A percentile compares a stretch with the other conserved stretches of the same genome.
phyloP scores from a whole-genome alignment of 2,113 vertebrate genomes.

The Odontophorus gujanensis region DNA sequence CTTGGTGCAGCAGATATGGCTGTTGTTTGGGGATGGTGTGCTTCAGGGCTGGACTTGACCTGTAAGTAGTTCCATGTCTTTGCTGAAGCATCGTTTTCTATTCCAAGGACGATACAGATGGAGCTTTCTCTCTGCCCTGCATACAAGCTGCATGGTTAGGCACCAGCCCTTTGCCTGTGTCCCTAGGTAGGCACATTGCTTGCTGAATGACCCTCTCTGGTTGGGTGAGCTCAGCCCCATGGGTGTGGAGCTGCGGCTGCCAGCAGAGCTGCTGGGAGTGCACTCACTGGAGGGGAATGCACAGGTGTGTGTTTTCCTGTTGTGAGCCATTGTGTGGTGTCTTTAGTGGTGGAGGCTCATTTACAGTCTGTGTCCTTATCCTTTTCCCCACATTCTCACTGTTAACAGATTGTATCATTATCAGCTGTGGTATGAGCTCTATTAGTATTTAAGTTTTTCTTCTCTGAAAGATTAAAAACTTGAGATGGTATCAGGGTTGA shows the following conservation, averaged over 20 bases:
- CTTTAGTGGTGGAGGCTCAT: not conserved
- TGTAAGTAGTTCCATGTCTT: not conserved
- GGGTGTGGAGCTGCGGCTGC: not conserved
- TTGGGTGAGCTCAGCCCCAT: not conserved
- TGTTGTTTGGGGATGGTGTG: not conserved
- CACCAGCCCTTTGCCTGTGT: not conserved
- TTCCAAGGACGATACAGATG: not conserved
- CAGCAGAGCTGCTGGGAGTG: not conserved
- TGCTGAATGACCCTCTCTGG: accelerated
- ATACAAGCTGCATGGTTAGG: not conserved
- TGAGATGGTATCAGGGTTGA: not conserved
- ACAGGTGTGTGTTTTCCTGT: no score
- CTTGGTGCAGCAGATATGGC: not conserved
- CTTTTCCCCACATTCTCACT: not conserved
- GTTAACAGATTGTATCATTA: not conserved
- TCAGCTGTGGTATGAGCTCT: not conserved
- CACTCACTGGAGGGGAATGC: not conserved
- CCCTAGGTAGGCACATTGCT: no score
- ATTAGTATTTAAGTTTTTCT: not conserved
- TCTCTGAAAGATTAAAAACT: not conserved
- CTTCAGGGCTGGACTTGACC: not conserved
- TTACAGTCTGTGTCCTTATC: not conserved
- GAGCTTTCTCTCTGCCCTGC: not conserved
- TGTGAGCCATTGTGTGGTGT: not conserved
- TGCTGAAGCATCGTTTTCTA: not conserved